Conservation (phyloP, 1,140 invertebrate species). For the Drosophila busckii region DNA sequence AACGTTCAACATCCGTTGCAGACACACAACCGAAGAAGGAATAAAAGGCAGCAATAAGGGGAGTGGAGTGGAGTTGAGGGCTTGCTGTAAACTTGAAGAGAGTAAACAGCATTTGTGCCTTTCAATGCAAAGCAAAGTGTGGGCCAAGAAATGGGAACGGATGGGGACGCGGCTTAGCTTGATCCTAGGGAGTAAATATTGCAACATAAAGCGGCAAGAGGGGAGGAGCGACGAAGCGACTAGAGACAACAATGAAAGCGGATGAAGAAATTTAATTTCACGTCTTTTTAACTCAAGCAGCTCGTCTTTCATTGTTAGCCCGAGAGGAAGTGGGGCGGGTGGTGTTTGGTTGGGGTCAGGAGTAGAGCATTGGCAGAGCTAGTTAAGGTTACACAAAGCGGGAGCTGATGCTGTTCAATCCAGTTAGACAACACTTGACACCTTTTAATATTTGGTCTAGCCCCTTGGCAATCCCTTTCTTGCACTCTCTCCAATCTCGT, state of each 20-base stretch:
- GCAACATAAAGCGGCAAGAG: neutral
- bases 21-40: no score
- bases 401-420: slow-evolving; percentile 16
- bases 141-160: no score
- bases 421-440: slow-evolving; percentile 52
- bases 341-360: slow-evolving; percentile 21
- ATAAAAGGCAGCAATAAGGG: no score
- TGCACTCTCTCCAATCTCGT: neutral
- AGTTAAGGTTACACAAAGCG: slow-evolving; percentile 33
- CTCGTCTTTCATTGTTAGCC: no score
- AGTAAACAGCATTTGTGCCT: no score
- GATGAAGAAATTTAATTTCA: slow-evolving; percentile 1
- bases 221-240: neutral
- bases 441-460: slow-evolving; percentile 42
- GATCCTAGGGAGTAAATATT: neutral
- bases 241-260: neutral
- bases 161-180: neutral
- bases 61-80: no score
- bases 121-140: no score
- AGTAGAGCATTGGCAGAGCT: slow-evolving; percentile 20
- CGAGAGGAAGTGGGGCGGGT: no score
- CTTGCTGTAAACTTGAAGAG: no score
- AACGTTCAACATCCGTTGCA: no score
- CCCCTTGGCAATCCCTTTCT: neutral
- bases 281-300: neutral